Evolutionary conservation across 2,888 invertebrate species (phyloP), one percentile per base, ranked within the genome.

Genomic region (Phalera bucephala): DNA sequence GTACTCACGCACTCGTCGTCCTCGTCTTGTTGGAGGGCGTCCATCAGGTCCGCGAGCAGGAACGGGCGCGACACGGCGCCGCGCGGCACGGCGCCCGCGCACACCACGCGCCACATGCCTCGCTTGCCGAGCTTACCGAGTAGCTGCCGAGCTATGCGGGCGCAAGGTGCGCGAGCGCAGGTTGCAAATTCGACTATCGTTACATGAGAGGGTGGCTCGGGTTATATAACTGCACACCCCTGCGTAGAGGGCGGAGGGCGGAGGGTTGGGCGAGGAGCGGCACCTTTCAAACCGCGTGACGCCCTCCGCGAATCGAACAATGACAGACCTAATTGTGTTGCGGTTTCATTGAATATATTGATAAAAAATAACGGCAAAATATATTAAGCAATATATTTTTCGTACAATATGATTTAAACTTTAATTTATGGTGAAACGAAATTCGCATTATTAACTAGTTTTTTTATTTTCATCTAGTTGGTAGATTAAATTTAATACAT

Each of bases 241-340:
- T 13, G 8, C 2, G 13, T 11, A 2, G 26, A 45, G 42, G 49
- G 43, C 37, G 11, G 43, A 49, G 40, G 46, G 42, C 52, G 55
- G 65, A 64, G 64, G 59, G 68, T 49, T 39, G 55, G 36, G 39
- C 45, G 43, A 40, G 31, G 56, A 36, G 48, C 41, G 31, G 35
- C 43, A 45, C 39, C 41, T 54, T 45, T 45, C 46, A 61, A 69
- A 64, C 57, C 56, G 57, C 66, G 66, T 52, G 64, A 65, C 69
- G 57, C 66, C 70, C 71, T 63, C 57, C 61, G 57, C 61, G 42
- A 70, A 71, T 65, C 50, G 51, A 32, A 40, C 46, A 45, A 45
- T 68, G 62, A 74, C 71, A 69, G 71, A 63, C 64, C 59, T n/a
- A 58, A 70, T 77, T 72, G 73, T 65, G 63, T 31, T 43, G 49